phyloP scores from a whole-genome alignment of 2,797 vertebrate species.

The Pteronotus mesoamericanus region DNA sequence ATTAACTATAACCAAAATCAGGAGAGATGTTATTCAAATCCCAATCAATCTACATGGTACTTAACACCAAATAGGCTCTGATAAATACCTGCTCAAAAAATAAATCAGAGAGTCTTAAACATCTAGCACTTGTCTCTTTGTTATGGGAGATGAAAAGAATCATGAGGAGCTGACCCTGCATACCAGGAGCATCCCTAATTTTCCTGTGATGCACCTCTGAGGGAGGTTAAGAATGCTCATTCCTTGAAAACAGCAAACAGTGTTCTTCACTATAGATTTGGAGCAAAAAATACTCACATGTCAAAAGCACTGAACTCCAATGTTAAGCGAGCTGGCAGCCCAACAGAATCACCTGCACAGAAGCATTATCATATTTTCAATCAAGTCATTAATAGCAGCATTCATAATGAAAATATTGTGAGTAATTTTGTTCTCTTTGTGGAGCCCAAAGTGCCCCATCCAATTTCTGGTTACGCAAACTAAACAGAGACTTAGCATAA shows the following conservation, averaged over 20 bases:
- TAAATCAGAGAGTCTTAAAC: neutral
- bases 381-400: slow-evolving; percentile 24
- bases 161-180: neutral
- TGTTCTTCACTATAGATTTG: neutral
- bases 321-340: slow-evolving; percentile 94
- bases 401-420: neutral
- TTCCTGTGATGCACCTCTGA: neutral
- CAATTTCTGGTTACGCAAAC: neutral
- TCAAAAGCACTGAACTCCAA: slow-evolving; percentile 98
- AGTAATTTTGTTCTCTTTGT: neutral
- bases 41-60: neutral
- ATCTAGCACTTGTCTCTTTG: neutral
- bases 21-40: neutral
- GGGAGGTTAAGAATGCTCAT: neutral
- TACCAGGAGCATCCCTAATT: neutral
- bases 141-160: neutral
- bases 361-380: slow-evolving; percentile 53
- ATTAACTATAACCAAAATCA: neutral
- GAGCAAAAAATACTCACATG: slow-evolving; percentile 86
- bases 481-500: neutral
- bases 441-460: neutral
- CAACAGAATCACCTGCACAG: slow-evolving; percentile 90
- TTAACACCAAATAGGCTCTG: neutral
- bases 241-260: neutral
- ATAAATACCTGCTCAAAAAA: neutral